These are phyloP conservation scores for Eledone cirrhosa DNA, from an alignment of 2,888 invertebrate species.

Conservation along the genomic window DNA sequence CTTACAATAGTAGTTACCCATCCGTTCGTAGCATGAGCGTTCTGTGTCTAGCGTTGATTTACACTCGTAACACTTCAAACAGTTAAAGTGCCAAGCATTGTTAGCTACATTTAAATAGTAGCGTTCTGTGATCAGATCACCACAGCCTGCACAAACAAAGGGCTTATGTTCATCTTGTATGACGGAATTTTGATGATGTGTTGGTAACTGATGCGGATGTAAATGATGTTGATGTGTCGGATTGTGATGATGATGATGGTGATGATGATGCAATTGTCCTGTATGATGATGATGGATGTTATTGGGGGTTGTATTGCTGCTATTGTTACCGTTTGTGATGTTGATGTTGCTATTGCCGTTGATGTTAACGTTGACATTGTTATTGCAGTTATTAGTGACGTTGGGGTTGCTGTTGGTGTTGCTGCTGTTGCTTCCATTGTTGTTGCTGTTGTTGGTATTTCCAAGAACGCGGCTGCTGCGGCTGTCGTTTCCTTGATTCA, in stretches of 20 bases:
- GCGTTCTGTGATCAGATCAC: conserved; percentile 11
- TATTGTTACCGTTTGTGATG: not conserved
- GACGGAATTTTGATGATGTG: not conserved
- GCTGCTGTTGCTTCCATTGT: not conserved
- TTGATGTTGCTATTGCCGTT: not conserved
- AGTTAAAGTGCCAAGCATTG: conserved; percentile 15
- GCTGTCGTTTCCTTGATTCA: not conserved
- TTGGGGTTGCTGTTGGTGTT: not conserved
- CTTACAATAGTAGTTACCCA: conserved; percentile 10
- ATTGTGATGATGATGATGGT: not conserved
- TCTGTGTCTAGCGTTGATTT: conserved; percentile 4
- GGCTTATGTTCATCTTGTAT: conserved; percentile 12
- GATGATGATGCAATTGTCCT: not conserved
- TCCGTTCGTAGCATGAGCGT: conserved; percentile 8
- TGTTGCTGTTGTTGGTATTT: not conserved
- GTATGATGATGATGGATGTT: not conserved
- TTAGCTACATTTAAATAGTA: conserved; percentile 4
- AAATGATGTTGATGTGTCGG: not conserved
- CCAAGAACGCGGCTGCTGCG: not conserved
- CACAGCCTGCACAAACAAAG: conserved; percentile 7
- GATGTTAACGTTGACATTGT: not conserved
- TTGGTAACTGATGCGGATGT: not conserved
- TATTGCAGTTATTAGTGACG: not conserved
- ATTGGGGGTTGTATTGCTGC: not conserved
- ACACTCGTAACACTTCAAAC: conserved; percentile 9